Evolutionary conservation across 2,797 vertebrate species (phyloP).

Genomic region (Poecilia gillii): DNA sequence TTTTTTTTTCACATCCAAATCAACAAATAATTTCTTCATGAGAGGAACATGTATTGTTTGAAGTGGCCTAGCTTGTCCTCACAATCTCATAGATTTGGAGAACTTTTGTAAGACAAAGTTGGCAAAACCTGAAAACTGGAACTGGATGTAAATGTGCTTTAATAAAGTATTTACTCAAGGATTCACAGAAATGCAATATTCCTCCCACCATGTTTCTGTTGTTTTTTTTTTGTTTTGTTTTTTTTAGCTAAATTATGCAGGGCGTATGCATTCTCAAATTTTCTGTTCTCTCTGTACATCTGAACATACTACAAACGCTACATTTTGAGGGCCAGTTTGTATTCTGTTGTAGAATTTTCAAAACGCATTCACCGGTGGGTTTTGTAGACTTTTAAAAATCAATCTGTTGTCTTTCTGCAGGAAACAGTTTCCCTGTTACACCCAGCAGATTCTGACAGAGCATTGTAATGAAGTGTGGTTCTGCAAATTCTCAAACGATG

Average conservation of each 20-base stretch:
- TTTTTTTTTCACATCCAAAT: neutral
- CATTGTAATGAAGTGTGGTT: conserved; percentile 99
- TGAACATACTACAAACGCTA: neutral
- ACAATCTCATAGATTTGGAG: neutral
- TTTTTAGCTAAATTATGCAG: neutral
- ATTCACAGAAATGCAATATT: neutral
- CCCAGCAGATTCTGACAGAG: conserved; percentile 98
- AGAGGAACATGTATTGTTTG: neutral
- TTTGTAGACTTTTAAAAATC: conserved; percentile 9
- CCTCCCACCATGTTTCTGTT: neutral
- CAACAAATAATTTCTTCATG: neutral
- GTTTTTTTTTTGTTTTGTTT: neutral
- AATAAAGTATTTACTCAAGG: neutral
- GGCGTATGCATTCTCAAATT: neutral
- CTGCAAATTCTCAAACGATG: conserved; percentile 99
- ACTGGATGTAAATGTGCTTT: neutral
- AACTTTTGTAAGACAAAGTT: neutral
- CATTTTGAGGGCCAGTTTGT: neutral
- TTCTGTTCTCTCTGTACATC: neutral
- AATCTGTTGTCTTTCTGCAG: conserved; percentile 68
- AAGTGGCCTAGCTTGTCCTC: neutral
- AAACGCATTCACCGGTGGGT: no score
- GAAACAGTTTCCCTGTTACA: conserved; percentile 99
- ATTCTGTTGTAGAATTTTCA: neutral
- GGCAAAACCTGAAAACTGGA: neutral